These are phyloP conservation scores for Alentia gelatinosa DNA, from an alignment of 2,888 invertebrate species.

Conservation along the genomic window DNA sequence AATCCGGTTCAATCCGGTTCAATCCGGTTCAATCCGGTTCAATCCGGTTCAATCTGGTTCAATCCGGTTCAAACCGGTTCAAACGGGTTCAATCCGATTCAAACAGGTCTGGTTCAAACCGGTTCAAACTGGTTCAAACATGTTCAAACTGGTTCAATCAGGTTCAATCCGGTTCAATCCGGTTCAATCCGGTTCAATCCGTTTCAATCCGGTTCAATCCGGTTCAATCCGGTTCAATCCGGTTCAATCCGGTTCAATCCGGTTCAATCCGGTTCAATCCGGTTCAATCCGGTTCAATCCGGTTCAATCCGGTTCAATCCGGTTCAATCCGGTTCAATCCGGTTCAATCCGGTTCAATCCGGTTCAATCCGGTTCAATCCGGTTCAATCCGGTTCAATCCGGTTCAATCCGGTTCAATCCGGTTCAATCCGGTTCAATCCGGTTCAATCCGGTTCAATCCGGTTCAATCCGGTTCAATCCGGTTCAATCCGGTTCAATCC, in stretches of 20 bases:
- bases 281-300: background rate
- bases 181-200: too few relatives aligned
- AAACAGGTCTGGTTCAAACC: too few relatives aligned
- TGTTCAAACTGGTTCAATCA: too few relatives aligned
- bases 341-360: background rate
- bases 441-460: background rate
- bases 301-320: background rate
- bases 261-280: background rate
- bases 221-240: background rate
- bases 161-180: too few relatives aligned
- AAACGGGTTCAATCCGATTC: too few relatives aligned
- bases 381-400: background rate
- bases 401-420: background rate
- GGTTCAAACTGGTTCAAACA: too few relatives aligned
- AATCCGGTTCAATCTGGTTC: background rate
- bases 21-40: too few relatives aligned
- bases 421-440: background rate
- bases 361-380: background rate
- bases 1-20: too few relatives aligned
- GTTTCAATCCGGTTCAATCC: too few relatives aligned
- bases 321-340: background rate
- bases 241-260: background rate
- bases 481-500: background rate
- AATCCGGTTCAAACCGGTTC: too few relatives aligned
- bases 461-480: background rate